Evolutionary conservation across 2,888 invertebrate species (phyloP).

Genomic region (Rhagonycha lutea): DNA sequence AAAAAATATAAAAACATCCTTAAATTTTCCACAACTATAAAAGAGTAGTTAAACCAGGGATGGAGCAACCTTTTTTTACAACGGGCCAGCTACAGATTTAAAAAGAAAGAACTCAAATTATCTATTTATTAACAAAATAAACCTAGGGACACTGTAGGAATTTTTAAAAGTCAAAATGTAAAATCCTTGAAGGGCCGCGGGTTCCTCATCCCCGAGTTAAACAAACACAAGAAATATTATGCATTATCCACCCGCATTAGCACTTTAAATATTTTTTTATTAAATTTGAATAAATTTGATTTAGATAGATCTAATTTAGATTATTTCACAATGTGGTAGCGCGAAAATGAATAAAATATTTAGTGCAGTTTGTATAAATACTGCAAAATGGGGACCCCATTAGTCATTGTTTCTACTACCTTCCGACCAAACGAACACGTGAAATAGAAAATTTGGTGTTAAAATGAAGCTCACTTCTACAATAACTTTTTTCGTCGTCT

Average conservation of each 20-base stretch:
- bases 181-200: too few species aligned
- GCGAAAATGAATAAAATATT: not conserved
- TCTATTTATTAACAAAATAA: too few species aligned
- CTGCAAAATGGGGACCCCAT: not conserved
- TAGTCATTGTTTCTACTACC: not conserved
- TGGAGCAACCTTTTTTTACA: too few species aligned
- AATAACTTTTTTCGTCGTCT: not conserved
- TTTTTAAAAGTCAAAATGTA: too few species aligned
- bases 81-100: too few species aligned
- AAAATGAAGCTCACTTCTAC: not conserved
- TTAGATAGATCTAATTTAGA: not conserved
- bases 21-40: not conserved
- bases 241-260: not conserved
- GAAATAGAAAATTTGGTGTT: not conserved
- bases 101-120: too few species aligned
- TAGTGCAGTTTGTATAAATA: not conserved
- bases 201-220: too few species aligned
- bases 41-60: too few species aligned
- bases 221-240: not conserved
- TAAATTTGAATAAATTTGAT: not conserved
- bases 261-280: not conserved
- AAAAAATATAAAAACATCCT: not conserved
- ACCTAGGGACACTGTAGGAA: too few species aligned
- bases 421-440: not conserved
- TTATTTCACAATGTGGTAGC: not conserved